Evolutionary conservation across 2,797 vertebrate genomes (phyloP).

Genomic region (Halcyon leucocephala): DNA sequence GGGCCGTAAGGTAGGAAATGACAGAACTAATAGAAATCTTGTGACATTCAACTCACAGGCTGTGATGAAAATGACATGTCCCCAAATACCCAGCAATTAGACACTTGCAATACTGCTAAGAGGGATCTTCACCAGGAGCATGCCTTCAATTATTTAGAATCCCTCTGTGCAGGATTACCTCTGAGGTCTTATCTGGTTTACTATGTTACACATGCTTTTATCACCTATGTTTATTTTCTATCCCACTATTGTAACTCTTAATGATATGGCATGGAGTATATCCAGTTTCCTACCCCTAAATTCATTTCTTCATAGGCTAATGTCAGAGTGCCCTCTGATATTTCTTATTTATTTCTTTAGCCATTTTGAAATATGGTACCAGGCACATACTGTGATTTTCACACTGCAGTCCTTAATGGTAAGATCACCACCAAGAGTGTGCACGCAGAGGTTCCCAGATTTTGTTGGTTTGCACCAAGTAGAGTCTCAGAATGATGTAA

Average conservation of each 20-base stretch:
- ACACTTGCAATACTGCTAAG: neutral
- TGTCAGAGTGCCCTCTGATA: neutral
- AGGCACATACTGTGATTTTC: neutral
- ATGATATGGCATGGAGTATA: accelerated
- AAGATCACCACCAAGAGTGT: neutral
- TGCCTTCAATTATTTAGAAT: neutral
- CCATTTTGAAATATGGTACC: neutral
- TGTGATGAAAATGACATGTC: neutral
- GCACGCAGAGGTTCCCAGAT: neutral
- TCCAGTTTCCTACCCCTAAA: neutral
- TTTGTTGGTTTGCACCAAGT: neutral
- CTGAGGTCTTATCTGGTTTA: neutral
- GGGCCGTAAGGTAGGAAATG: neutral
- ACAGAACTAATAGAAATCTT: neutral
- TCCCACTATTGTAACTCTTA: neutral
- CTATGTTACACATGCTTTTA: neutral
- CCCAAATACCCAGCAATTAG: neutral
- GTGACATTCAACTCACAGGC: neutral
- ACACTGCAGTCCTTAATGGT: neutral
- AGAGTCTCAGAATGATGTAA: neutral
- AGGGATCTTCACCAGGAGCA: neutral
- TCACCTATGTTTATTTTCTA: neutral
- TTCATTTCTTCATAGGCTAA: neutral
- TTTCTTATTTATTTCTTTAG: neutral
- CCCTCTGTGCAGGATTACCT: neutral